Evolutionary conservation across 2,888 invertebrate species (phyloP), one percentile per base, ranked within the genome.

Genomic region (Catocala fraxini): DNA sequence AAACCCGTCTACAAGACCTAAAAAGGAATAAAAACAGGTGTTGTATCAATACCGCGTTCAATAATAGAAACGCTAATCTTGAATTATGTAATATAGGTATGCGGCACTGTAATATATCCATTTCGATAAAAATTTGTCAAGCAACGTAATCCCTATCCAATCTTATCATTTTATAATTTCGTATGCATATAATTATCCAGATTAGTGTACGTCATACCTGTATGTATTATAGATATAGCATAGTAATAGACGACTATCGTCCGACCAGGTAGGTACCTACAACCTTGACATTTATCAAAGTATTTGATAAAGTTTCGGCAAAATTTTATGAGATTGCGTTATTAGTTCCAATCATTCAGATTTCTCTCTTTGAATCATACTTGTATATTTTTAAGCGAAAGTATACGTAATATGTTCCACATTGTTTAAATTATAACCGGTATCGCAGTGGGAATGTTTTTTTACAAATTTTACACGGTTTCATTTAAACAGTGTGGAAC

Each of bases 391-490:
- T 25, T 65, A 42, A 25, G 43, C 5, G 4, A 5, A 46, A 1
- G 35, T 39, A 4, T 42, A 5, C 57, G 41, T 45, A 51, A 51
- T 61, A 9, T 60, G 75, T 83, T 89, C 84, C 88, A 85, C 87
- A 83, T 85, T 87, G 88, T 85, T 85, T 85, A 81, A 80, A 82
- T 65, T 43, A 33, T 47, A 49, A 71, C 59, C 64, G 71, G 75
- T 79, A 73, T 86, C 89, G 89, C 89, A 89, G 89, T 90, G 89
- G 87, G 88, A 67, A 81, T 82, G 69, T 46, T 59, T 47, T 59
- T 54, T 56, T 7, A 39, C 35, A 6, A 39, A 46, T 65, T 45
- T 56, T 65, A 58, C 57, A 55, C 33, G 34, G 60, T 58, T 53
- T 64, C 46, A 65, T 80, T 70, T 77, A 77, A 80, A 79, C 82